Evolutionary conservation across 2,797 vertebrate species (phyloP), one percentile per base, ranked within the genome.

Genomic region (Botia kubotai): DNA sequence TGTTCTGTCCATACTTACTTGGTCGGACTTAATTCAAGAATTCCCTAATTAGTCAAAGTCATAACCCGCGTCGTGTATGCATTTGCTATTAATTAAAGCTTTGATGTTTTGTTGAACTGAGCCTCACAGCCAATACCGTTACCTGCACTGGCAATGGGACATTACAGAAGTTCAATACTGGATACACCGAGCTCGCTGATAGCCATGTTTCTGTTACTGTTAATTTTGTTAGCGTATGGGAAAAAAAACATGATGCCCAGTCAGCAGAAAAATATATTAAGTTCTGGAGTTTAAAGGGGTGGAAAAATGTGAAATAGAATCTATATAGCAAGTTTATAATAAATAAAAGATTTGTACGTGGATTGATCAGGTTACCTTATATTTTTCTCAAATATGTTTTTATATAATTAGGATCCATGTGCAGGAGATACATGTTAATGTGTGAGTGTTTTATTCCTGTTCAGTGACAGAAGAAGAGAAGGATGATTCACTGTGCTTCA

Each of bases 1-100:
- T 93, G 87, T 89, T 92, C 93, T 92, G 94, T 84, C 92, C 87
- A 91, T 88, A 93, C 92, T 95, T 96, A 95, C 95, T 93, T 94
- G 92, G 90, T 91, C 95, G 93, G 93, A 95, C 94, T 96, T 96
- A 95, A 95, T 97, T 97, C 95, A 97, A 97, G 95, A 96, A 96
- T 96, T 96, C 95, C 95, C 95, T 97, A 97, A 98, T 98, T 97
- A 98, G 96, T 96, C 93, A 93, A 95, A 98, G 97, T 97, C 97
- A 96, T 97, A 98, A 97, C 97, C 97, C 96, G 96, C 96, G 94
- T 96, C 93, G 93, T 96, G 96, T 97, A 96, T 97, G 97, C 96
- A 95, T 96, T 96, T 96, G 92, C 95, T 94, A 95, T 97, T 97
- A 97, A 97, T 98, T 97, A 97, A 97, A 94, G 94, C 95, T 95